Conservation (phyloP, 1,140 invertebrate genomes). For the Drosophila pseudoobscura region DNA sequence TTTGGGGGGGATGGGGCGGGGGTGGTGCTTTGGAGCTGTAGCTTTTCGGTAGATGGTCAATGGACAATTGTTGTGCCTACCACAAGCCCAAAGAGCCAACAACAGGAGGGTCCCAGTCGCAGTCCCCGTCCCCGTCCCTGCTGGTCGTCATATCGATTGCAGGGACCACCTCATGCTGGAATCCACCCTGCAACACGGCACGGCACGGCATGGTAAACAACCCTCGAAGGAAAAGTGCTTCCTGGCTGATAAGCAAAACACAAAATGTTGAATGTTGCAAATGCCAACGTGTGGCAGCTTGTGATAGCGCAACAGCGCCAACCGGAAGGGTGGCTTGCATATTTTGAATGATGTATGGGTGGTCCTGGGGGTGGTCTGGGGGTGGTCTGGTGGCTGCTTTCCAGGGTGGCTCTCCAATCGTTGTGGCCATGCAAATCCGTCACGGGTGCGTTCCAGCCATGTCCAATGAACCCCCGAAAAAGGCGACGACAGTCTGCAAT, state of each 20-base stretch:
- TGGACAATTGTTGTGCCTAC: slow-evolving; percentile 54
- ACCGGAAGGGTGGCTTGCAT: slow-evolving; percentile 57
- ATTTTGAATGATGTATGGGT: slow-evolving; percentile 74
- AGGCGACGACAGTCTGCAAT: slow-evolving; percentile 62
- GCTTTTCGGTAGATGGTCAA: slow-evolving; percentile 50
- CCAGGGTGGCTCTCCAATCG: slow-evolving; percentile 30
- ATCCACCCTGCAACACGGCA: slow-evolving; percentile 1
- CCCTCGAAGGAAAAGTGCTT: slow-evolving; percentile 48
- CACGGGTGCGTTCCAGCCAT: slow-evolving; percentile 47
- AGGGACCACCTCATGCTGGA: slow-evolving; percentile 36
- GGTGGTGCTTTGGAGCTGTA: slow-evolving; percentile 1
- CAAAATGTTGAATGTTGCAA: slow-evolving; percentile 75
- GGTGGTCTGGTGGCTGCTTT: slow-evolving; percentile 21
- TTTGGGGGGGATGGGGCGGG: not conserved
- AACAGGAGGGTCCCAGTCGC: slow-evolving; percentile 12
- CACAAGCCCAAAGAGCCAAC: slow-evolving; percentile 36
- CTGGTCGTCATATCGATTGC: slow-evolving; percentile 61
- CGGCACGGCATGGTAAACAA: slow-evolving; percentile 53
- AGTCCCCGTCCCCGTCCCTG: not conserved
- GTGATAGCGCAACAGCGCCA: slow-evolving; percentile 64
- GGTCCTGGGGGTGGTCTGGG: slow-evolving; percentile 14
- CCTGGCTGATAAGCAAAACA: slow-evolving; percentile 67
- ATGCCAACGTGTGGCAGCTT: slow-evolving; percentile 78
- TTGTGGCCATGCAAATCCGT: slow-evolving; percentile 69
- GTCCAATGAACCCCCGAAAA: slow-evolving; percentile 59